A percentile compares a stretch with the other conserved stretches of the same genome.
These are phyloP conservation scores for Dendrocopos noguchii DNA, from an alignment of 2,113 vertebrate species.

Conservation along the genomic window DNA sequence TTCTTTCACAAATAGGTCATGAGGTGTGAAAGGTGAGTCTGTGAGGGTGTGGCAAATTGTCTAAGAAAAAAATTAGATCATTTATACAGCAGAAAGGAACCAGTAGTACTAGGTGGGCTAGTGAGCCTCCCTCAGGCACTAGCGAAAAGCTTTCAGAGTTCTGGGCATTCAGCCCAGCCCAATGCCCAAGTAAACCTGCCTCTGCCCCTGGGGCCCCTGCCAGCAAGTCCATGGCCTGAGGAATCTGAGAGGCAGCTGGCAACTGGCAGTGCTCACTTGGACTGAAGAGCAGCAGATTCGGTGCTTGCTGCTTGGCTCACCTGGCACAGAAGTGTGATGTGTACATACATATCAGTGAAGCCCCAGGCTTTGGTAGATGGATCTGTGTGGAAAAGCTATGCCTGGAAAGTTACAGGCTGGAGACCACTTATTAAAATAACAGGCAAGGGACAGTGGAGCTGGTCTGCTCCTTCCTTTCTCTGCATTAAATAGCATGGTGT, in stretches of 20 bases:
- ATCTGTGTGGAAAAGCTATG: neutral
- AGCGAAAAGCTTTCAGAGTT: neutral
- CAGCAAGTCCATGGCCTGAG: neutral
- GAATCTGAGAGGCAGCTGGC: neutral
- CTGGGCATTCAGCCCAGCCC: neutral
- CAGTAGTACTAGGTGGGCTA: neutral
- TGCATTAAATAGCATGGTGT: neutral
- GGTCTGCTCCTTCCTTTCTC: neutral
- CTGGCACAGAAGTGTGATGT: neutral
- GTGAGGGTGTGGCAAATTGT: neutral
- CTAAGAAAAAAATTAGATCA: neutral
- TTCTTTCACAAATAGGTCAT: neutral
- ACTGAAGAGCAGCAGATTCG: neutral
- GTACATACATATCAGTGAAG: neutral
- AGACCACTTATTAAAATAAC: neutral
- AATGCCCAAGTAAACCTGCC: neutral
- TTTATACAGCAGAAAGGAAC: neutral
- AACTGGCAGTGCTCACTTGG: rapidly evolving
- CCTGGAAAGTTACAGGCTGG: neutral
- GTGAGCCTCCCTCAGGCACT: neutral
- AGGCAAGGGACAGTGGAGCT: neutral
- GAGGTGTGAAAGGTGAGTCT: neutral
- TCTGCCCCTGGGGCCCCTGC: neutral
- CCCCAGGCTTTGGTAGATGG: neutral
- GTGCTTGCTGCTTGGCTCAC: neutral